A percentile compares a stretch with the other conserved stretches of the same genome.
Evolutionary conservation across 2,888 invertebrate species (phyloP).

Genomic region (Mythimna vitellina): DNA sequence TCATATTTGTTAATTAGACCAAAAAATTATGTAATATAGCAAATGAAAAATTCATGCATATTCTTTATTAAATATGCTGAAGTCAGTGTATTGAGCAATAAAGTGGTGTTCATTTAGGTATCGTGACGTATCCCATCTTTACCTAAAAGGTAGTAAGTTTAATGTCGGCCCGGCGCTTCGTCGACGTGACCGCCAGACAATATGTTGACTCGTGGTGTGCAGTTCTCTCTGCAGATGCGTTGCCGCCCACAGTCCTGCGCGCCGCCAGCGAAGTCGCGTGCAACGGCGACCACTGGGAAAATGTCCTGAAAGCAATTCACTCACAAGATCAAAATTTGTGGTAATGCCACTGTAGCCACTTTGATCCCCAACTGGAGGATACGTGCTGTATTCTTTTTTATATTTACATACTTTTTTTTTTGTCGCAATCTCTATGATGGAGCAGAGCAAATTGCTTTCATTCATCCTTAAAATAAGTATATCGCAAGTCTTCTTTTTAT

Average conservation of each 20-base stretch:
- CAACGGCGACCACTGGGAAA: conserved; percentile 93
- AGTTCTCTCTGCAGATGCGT: conserved; percentile 90
- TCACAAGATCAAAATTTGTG: conserved; percentile 90
- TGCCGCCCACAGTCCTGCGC: conserved; percentile 85
- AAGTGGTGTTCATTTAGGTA: conserved; percentile 25
- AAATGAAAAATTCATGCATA: too few relatives aligned
- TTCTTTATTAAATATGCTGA: too few relatives aligned
- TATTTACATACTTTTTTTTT: conserved; percentile 69
- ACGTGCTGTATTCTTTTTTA: conserved; percentile 87
- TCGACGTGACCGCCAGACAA: conserved; percentile 72
- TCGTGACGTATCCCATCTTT: conserved; percentile 37
- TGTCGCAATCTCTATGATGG: conserved; percentile 61
- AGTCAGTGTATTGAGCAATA: not conserved
- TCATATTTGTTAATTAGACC: too few relatives aligned
- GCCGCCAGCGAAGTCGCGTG: conserved; percentile 91
- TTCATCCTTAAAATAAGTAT: not conserved
- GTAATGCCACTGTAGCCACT: conserved; percentile 87
- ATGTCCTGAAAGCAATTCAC: conserved; percentile 91
- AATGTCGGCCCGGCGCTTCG: conserved; percentile 57
- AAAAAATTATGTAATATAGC: too few relatives aligned
- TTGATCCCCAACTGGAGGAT: conserved; percentile 83
- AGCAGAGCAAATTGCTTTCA: conserved; percentile 15
- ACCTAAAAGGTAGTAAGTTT: conserved; percentile 41
- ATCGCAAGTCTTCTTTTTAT: not conserved
- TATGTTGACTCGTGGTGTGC: conserved; percentile 89